Evolutionary conservation across 30 jellyfish, hydroid and myxozoan genomes (phyloP), one percentile per base, ranked within the genome.

Genomic region (Cassiopea andromeda): DNA sequence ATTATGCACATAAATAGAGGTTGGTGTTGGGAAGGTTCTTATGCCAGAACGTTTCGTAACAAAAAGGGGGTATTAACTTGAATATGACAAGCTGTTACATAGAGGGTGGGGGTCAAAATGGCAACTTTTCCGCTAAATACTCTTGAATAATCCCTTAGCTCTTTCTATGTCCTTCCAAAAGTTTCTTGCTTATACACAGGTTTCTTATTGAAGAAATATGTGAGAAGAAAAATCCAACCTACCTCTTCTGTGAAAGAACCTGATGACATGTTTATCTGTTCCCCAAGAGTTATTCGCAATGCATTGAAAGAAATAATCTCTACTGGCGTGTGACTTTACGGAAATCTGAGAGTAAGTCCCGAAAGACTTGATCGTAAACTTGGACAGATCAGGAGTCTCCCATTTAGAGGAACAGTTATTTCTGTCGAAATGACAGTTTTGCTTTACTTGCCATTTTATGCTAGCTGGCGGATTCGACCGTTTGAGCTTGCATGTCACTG

Each of bases 391-490:
- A 2, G 81, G 66, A 17, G 16, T 19, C 38, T 64, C 46, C 97
- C 97, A 89, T n/a, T 78, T 44, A 43, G 92, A 92, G 78, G 43
- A 45, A 70, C 97, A 89, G 8, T 81, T 85, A 46, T 58, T 77
- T 10, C 58, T 13, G 43, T 38, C 61, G 17, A 14, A 49, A 49
- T 58, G 73, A 46, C 91, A 81, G 45, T 81, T 81, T 1, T 85
- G 97, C 64, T 89, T 92, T 84, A 89, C 60, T 17, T 72, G 84
- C 97, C 97, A 89, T 46, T 86, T 69, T 15, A 89, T 73, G 1
- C 16, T 13, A 15, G 97, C 88, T 3, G 75, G 38, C 1, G 97
- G 97, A 69, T 89, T 89, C 9, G 92, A 66, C 58, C 72, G 59
- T 38, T 14, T 74, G 8, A 89, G 44, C 38, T 60, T 49, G 87